Evolutionary conservation across 2,113 vertebrate species (phyloP).

Genomic region (Macroglossus sobrinus): DNA sequence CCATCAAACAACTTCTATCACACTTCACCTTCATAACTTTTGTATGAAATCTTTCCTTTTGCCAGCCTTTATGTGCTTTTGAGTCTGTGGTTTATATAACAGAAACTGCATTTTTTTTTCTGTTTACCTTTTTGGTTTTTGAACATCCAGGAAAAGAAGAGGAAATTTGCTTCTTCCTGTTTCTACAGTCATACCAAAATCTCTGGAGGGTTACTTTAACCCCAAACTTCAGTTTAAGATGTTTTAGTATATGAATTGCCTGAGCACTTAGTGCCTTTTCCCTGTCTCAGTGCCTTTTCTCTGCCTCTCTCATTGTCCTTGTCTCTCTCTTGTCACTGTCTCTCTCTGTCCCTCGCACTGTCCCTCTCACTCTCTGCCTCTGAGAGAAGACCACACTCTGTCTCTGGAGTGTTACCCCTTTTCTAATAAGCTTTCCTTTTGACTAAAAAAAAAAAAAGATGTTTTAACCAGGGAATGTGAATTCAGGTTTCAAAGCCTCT

Average conservation of each 20-base stretch:
- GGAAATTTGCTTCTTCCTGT: not conserved
- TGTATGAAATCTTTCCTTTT: not conserved
- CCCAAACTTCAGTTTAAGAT: too few species aligned
- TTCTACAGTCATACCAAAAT: not conserved
- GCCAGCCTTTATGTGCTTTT: not conserved
- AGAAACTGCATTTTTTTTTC: not conserved
- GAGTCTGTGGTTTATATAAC: not conserved
- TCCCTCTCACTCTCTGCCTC: too few species aligned
- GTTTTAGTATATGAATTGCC: too few species aligned
- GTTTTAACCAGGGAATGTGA: not conserved
- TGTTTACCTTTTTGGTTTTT: not conserved
- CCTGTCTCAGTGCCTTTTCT: too few species aligned
- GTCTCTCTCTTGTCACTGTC: too few species aligned
- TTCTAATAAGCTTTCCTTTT: too few species aligned
- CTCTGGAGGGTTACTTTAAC: not conserved
- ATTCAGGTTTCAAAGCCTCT: not conserved
- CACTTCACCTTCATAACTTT: not conserved
- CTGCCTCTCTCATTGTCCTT: too few species aligned
- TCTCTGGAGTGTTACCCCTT: too few species aligned
- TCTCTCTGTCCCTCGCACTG: too few species aligned
- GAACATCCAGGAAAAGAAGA: constrained; percentile 20
- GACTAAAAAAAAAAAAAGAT: not conserved
- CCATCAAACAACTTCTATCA: not conserved
- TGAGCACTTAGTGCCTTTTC: too few species aligned
- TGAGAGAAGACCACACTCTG: too few species aligned